Evolutionary conservation across 2,113 vertebrate genomes (phyloP), one percentile per base, ranked within the genome.

Genomic region (Symphodus melops): DNA sequence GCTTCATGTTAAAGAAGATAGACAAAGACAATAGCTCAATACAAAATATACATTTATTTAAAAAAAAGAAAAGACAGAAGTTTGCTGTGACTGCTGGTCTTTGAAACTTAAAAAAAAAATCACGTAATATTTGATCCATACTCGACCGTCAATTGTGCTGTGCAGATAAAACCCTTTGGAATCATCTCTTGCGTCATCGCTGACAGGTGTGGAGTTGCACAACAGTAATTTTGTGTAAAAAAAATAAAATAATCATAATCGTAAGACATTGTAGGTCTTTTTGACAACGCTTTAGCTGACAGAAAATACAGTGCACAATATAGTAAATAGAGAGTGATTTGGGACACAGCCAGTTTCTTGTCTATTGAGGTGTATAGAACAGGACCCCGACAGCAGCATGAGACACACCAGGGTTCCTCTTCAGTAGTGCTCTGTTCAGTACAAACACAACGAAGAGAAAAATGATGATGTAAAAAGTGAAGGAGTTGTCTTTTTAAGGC

Each of bases 391-490:
- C 41, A 37, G 6, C 7, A 37, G 23, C 37, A 16, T 9, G 16
- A 33, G 9, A 64, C 17, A 49, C 56, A 52, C 62, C n/a, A 61
- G 61, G 33, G 19, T 65, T 60, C 20, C 37, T 60, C 20, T 41
- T 41, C 41, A 55, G 37, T 11, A n/a, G n/a, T 20, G 19, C 39
- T 67, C 19, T 9, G n/a, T 19, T 39, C 7, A 55, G 11, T 23
- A 28, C n/a, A 51, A 51, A 51, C 19, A 51, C 9, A 9, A 8
- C 8, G 48, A 3, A n/a, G 19, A 8, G 44, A 2, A 19, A 19
- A 8, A n/a, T 49, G 48, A n/a, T 49, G 16, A 44, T n/a, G n/a
- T n/a, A n/a, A 13, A 44, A 11, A 11, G 9, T 13, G 42, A 33
- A 33, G 28, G 28, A 33, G 28, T 5, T 33, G 28, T 33, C 28